Evolutionary conservation across 1,140 invertebrate genomes (phyloP), one percentile per base, ranked within the genome.

Genomic region (Lepidurus packardi): DNA sequence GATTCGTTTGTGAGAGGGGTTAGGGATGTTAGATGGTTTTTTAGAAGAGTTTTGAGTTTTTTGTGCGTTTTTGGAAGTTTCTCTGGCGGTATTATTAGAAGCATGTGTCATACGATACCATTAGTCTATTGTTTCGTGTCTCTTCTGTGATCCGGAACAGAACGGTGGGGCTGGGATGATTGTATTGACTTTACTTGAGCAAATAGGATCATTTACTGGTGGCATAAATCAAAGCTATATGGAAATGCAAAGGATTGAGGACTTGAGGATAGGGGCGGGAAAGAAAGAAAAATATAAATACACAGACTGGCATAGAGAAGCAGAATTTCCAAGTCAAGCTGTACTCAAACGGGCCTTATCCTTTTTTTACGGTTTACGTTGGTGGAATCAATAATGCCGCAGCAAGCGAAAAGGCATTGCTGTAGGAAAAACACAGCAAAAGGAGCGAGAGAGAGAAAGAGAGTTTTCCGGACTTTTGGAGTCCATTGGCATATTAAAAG

Each of bases 401-500:
- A 65, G 53, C 53, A 13, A 65, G 13, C 9, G 16, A 65, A 16
- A 65, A 65, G 21, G 53, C 53, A 65, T 65, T 65, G 53, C 53
- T 65, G 1, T 65, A 16, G 53, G 16, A 34, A 34, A 34, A 34
- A 34, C 34, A 34, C 53, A 9, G 8, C 8, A n/a, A 65, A 11
- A 7, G 53, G 21, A 65, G 21, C 16, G 16, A 65, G 16, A n/a
- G 5, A 5, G 4, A 65, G 53, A n/a, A 5, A 7, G 9, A 7
- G 53, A 16, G 53, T 21, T 65, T 16, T 16, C 6, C 16, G 53
- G 53, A 65, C 16, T 65, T 65, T 21, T 34, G 34, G 34, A 34
- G 34, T 65, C 53, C 53, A 65, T 65, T 65, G 53, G n/a, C 6
- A 65, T 65, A 65, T 65, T 65, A 65, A 65, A 65, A 65, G 34